Evolutionary conservation across 1,140 invertebrate species (phyloP).

Genomic region (Popillia japonica): DNA sequence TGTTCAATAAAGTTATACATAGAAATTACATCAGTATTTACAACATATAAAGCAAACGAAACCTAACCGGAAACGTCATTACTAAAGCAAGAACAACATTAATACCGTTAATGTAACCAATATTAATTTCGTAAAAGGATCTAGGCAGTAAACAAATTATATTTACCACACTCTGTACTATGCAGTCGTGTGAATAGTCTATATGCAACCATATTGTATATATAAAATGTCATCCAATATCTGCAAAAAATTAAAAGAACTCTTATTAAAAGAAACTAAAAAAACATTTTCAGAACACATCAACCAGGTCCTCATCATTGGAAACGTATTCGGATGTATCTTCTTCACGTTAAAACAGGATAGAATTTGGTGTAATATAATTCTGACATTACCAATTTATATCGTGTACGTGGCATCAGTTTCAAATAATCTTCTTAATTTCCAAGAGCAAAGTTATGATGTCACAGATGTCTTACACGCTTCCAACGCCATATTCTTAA

Average conservation of each 20-base stretch:
- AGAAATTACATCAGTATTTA: too few species aligned
- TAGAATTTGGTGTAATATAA: not conserved
- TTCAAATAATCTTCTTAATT: not conserved
- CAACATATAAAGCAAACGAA: too few species aligned
- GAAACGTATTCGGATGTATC: not conserved
- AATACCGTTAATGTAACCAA: too few species aligned
- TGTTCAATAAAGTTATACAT: too few species aligned
- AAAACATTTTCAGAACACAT: not conserved
- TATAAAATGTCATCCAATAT: not conserved
- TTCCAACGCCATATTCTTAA: not conserved
- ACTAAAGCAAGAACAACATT: too few species aligned
- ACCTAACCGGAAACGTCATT: too few species aligned
- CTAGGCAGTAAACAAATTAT: too few species aligned
- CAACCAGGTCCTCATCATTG: not conserved
- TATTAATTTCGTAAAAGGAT: too few species aligned
- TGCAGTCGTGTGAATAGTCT: too few species aligned
- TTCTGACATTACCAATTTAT: not conserved
- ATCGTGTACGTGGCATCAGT: not conserved
- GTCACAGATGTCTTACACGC: not conserved
- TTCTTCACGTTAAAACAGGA: not conserved
- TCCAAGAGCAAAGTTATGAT: not conserved
- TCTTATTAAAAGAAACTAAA: not conserved
- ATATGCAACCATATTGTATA: too few species aligned
- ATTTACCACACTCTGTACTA: too few species aligned
- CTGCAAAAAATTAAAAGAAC: not conserved